Percentiles rank a stretch among this genome's conserved stretches.
phyloP scores from a whole-genome alignment of 1,140 invertebrate genomes.

The Drosophila melanica region DNA sequence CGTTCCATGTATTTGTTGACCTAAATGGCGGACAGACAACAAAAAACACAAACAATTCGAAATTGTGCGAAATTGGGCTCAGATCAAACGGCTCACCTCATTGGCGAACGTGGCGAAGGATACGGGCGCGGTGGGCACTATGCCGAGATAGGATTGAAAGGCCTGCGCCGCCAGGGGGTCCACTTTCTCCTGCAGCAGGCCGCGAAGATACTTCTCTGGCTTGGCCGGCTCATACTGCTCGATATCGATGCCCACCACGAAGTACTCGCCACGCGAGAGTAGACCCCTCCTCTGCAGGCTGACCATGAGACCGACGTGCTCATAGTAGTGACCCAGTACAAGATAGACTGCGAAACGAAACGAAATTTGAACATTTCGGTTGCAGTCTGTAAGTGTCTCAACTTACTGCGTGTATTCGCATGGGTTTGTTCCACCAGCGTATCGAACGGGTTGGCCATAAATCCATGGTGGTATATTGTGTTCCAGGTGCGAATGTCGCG shows the following conservation, averaged over 20 bases:
- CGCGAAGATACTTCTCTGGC: slow-evolving; percentile 90
- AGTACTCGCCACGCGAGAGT: slow-evolving; percentile 89
- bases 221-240: slow-evolving; percentile 92
- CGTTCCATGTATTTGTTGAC: slow-evolving; percentile 92
- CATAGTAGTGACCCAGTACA: slow-evolving; percentile 94
- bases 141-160: slow-evolving; percentile 90
- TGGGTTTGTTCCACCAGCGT: slow-evolving; percentile 91
- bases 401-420: slow-evolving; percentile 92
- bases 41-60: slow-evolving; percentile 26
- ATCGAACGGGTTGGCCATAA: slow-evolving; percentile 91
- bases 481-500: slow-evolving; percentile 88
- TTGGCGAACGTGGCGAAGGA: slow-evolving; percentile 90
- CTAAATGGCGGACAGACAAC: slow-evolving; percentile 39
- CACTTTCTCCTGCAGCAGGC: slow-evolving; percentile 88
- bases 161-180: slow-evolving; percentile 83
- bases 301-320: slow-evolving; percentile 92
- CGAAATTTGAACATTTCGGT: neutral
- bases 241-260: slow-evolving; percentile 88
- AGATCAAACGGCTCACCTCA: slow-evolving; percentile 80
- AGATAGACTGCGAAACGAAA: slow-evolving; percentile 91
- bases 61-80: slow-evolving; percentile 29
- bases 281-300: slow-evolving; percentile 92
- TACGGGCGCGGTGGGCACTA: slow-evolving; percentile 88
- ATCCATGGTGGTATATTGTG: slow-evolving; percentile 91
- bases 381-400: neutral